Conservation (phyloP, 2,797 vertebrate genomes). For the Sebastes oblongus region DNA sequence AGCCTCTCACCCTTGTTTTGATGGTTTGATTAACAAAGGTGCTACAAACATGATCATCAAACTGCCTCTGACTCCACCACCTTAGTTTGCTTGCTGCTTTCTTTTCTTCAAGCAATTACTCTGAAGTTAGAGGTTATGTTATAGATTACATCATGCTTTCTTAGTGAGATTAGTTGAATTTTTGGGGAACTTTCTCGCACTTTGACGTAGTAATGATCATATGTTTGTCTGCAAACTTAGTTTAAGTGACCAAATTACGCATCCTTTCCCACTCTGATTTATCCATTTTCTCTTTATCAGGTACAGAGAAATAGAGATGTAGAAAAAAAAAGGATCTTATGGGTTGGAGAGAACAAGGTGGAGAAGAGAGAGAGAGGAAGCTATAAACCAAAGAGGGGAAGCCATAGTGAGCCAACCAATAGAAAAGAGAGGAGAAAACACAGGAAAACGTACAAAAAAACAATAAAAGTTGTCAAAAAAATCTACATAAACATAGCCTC, state of each 20-base stretch:
- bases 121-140: not conserved
- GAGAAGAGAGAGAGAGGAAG: constrained; percentile 37
- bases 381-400: constrained; percentile 57
- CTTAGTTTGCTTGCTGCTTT: not conserved
- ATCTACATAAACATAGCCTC: constrained; percentile 68
- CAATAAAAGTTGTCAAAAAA: constrained; percentile 68
- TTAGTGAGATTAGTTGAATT: not conserved
- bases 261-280: constrained; percentile 16
- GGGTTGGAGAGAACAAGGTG: constrained; percentile 60
- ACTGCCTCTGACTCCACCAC: not conserved
- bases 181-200: not conserved
- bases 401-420: constrained; percentile 67
- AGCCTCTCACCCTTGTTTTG: not conserved
- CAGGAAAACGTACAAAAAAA: constrained; percentile 64
- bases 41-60: not conserved
- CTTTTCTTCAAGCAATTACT: not conserved
- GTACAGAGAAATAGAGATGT: constrained; percentile 63
- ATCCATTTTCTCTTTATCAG: constrained; percentile 42
- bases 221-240: constrained; percentile 6
- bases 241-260: not conserved
- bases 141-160: not conserved
- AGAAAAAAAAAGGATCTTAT: constrained; percentile 67
- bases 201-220: not conserved
- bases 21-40: not conserved
- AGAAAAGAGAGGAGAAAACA: constrained; percentile 72